Percentiles rank a stretch among this genome's conserved stretches.
phyloP scores from a whole-genome alignment of 2,113 vertebrate genomes.

The Rostratula benghalensis region DNA sequence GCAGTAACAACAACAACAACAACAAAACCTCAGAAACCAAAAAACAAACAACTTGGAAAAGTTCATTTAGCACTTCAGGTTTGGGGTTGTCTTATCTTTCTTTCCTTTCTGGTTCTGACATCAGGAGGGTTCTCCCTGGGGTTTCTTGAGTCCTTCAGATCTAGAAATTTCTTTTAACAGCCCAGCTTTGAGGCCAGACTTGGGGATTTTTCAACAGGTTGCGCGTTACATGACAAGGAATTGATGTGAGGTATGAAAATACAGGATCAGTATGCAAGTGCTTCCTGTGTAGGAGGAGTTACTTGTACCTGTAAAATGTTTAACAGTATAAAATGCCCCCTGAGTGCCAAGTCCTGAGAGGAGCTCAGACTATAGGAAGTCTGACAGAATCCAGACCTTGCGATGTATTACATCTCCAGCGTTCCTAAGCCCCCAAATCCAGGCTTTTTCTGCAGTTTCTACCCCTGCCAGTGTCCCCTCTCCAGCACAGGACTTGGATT shows the following conservation, averaged over 20 bases:
- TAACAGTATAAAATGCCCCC: not conserved
- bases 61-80: not conserved
- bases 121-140: not conserved
- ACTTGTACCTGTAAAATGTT: not conserved
- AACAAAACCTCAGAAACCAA: no score
- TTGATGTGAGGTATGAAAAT: not conserved
- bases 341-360: no score
- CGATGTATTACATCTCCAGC: not conserved
- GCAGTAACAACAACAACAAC: no score
- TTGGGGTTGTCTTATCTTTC: not conserved
- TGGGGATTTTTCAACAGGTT: not conserved
- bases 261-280: no score
- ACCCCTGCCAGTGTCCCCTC: not conserved
- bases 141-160: not conserved
- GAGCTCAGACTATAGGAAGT: not conserved
- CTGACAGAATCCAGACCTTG: not conserved
- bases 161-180: not conserved
- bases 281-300: not conserved
- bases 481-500: not conserved
- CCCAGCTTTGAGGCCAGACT: not conserved
- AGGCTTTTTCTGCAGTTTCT: not conserved
- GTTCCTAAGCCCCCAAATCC: not conserved
- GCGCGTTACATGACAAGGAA: not conserved
- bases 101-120: not conserved
- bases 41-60: not conserved